A percentile compares a stretch with the other conserved stretches of the same genome.
Conservation (phyloP, 2,888 invertebrate species). For the Eueremaeus valkanovi region DNA sequence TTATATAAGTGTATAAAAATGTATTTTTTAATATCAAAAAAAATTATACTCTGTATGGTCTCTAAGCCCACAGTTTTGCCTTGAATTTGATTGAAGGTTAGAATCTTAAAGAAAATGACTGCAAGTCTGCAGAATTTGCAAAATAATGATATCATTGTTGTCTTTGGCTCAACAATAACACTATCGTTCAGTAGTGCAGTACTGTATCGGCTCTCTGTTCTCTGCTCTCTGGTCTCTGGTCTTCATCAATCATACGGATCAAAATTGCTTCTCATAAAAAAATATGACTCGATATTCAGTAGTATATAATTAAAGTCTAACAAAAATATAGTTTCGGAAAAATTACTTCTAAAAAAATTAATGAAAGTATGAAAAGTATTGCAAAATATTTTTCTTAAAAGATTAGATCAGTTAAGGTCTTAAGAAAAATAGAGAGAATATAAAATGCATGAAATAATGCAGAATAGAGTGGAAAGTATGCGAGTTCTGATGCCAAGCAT, state of each 20-base stretch:
- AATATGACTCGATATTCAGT: too few species aligned
- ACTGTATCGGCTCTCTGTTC: too few species aligned
- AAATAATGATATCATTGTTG: constrained; percentile 1
- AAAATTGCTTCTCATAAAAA: neutral
- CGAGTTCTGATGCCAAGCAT: neutral
- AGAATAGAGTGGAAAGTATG: neutral
- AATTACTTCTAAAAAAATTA: neutral
- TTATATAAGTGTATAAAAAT: neutral
- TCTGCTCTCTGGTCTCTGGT: too few species aligned
- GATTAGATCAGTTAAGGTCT: too few species aligned
- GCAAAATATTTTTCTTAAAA: too few species aligned
- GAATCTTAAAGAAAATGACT: neutral
- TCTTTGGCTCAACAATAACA: too few species aligned
- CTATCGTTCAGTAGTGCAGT: too few species aligned
- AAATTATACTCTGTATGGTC: neutral
- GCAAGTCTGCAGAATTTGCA: neutral
- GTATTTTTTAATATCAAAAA: neutral
- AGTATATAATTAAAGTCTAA: neutral
- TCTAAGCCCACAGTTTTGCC: neutral
- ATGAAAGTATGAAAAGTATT: neutral
- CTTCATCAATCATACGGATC: too few species aligned
- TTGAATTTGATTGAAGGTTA: constrained; percentile 12
- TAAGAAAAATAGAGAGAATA: neutral
- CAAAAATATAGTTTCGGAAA: too few species aligned
- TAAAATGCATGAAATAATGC: neutral